Conservation (phyloP, 2,888 invertebrate genomes). For the Chaetogeoica ovagalla region DNA sequence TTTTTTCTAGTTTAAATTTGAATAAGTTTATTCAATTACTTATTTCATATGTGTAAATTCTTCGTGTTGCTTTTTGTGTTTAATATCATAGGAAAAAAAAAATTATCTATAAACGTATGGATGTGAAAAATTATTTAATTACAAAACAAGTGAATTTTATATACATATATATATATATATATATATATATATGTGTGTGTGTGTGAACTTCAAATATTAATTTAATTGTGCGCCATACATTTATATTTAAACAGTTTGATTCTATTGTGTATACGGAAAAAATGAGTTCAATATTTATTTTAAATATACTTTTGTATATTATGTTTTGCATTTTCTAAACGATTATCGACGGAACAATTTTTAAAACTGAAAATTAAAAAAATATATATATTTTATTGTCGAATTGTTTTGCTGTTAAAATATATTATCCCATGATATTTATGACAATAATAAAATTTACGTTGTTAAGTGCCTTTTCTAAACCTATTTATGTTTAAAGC, state of each 20-base stretch:
- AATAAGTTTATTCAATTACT: neutral
- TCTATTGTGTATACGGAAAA: neutral
- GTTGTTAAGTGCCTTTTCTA: slow-evolving; percentile 13
- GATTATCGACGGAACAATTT: neutral
- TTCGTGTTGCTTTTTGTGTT: neutral
- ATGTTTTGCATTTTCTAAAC: neutral
- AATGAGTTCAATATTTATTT: neutral
- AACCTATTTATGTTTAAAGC: neutral
- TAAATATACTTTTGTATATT: neutral
- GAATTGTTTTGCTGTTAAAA: neutral
- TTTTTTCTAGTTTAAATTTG: slow-evolving; percentile 2
- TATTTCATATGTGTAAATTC: neutral
- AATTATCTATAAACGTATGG: too few relatives aligned
- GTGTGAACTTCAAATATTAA: neutral
- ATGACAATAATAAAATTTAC: slow-evolving; percentile 3
- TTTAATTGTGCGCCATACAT: neutral
- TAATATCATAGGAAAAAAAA: neutral
- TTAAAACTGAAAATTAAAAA: neutral
- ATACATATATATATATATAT: neutral
- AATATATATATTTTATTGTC: neutral
- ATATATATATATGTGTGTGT: too few relatives aligned
- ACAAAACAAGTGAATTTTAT: slow-evolving; percentile 5
- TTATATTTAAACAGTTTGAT: slow-evolving; percentile 1
- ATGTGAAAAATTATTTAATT: neutral
- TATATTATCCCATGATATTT: neutral